These are phyloP conservation scores for Leistus spinibarbis DNA, from an alignment of 2,888 invertebrate species.

Conservation along the genomic window DNA sequence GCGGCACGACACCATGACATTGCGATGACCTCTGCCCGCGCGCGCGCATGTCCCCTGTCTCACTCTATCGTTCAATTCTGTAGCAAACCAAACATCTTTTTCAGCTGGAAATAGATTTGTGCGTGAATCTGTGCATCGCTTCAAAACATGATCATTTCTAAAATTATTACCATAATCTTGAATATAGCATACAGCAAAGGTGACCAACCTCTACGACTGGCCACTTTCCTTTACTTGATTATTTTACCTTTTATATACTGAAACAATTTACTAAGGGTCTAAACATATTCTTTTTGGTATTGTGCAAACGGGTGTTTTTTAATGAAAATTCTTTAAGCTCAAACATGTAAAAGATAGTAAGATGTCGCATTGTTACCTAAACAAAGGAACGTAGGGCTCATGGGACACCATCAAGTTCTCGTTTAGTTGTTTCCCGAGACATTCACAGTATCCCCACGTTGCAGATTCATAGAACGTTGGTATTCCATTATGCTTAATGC, in stretches of 20 bases:
- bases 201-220: not conserved
- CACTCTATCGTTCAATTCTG: conserved; percentile 9
- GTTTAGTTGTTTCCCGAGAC: not conserved
- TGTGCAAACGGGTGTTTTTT: not conserved
- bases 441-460: not conserved
- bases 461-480: not conserved
- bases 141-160: not conserved
- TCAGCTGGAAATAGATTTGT: not conserved
- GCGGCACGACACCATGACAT: conserved; percentile 19
- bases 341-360: not conserved
- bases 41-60: conserved; percentile 1
- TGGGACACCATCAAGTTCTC: not conserved
- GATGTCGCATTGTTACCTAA: not conserved
- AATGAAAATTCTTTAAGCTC: not conserved
- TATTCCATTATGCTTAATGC: not conserved
- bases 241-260: too few relatives aligned
- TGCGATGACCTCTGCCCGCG: conserved; percentile 22
- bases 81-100: not conserved
- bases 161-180: not conserved
- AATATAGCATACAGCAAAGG: not conserved
- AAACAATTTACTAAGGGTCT: not conserved
- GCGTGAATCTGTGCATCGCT: not conserved
- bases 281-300: not conserved
- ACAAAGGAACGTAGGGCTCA: not conserved
- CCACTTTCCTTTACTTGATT: not conserved